phyloP scores from a whole-genome alignment of 1,140 invertebrate species.

The Aphis gossypii region DNA sequence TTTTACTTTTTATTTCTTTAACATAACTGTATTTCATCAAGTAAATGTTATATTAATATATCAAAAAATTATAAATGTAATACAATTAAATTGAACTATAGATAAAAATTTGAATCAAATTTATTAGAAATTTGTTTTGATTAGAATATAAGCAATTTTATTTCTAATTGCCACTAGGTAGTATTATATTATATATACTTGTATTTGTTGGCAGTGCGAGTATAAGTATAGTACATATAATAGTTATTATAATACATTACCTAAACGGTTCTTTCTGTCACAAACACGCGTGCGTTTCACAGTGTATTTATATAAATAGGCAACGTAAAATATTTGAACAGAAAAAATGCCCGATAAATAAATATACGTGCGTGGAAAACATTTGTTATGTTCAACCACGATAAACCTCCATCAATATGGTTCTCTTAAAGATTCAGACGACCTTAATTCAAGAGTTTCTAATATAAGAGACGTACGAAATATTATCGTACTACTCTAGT shows the following conservation, averaged over 20 bases:
- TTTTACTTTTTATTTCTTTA: too few species aligned
- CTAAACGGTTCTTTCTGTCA: neutral
- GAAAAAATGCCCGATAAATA: neutral
- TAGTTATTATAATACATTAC: neutral
- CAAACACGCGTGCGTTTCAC: neutral
- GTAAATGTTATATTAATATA: too few species aligned
- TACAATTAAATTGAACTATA: too few species aligned
- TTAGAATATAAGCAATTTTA: neutral
- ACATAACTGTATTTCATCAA: too few species aligned
- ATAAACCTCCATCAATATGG: neutral
- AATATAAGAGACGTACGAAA: constrained; percentile 1
- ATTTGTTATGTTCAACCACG: neutral
- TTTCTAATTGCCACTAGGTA: neutral
- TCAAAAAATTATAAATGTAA: too few species aligned
- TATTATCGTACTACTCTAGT: neutral
- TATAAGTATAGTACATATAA: neutral
- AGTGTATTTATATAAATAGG: neutral
- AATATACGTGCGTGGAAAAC: neutral
- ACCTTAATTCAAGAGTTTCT: neutral
- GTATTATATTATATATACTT: neutral
- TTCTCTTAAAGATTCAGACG: neutral
- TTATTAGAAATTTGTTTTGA: too few species aligned
- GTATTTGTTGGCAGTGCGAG: neutral
- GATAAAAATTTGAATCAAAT: too few species aligned
- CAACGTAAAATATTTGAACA: neutral